Evolutionary conservation across 2,888 invertebrate species (phyloP).

Genomic region (Penaeus monodon): DNA sequence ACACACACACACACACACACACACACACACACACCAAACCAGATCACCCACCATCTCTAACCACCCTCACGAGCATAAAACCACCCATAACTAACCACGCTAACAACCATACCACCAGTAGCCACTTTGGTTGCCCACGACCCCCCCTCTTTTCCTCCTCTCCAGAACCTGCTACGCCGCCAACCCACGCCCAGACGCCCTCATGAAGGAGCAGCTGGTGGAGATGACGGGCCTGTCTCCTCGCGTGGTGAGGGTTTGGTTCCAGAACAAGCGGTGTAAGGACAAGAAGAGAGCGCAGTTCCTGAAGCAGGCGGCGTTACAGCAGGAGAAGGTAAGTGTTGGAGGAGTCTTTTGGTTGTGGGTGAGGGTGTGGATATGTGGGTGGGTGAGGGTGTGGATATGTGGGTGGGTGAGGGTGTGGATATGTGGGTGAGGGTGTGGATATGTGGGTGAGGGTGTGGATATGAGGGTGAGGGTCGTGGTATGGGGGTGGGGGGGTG

Average conservation of each 20-base stretch:
- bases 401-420: not conserved
- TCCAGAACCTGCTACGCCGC: slow-evolving; percentile 75
- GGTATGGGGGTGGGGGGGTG: not conserved
- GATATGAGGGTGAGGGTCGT: not conserved
- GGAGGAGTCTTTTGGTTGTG: not conserved
- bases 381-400: not conserved
- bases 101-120: not conserved
- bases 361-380: not conserved
- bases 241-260: slow-evolving; percentile 99
- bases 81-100: not conserved
- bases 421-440: not conserved
- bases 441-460: not conserved
- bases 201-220: slow-evolving; percentile 99
- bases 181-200: slow-evolving; percentile 97
- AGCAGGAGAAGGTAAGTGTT: slow-evolving; percentile 62
- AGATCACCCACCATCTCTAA: no score
- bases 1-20: not conserved
- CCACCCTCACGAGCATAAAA: not conserved
- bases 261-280: slow-evolving; percentile 98
- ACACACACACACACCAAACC: no score
- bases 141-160: not conserved
- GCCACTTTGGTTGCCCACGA: not conserved
- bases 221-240: slow-evolving; percentile 99
- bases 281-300: slow-evolving; percentile 81
- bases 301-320: slow-evolving; percentile 60